Conservation (phyloP, 2,113 vertebrate genomes). For the Carassius gibelio region DNA sequence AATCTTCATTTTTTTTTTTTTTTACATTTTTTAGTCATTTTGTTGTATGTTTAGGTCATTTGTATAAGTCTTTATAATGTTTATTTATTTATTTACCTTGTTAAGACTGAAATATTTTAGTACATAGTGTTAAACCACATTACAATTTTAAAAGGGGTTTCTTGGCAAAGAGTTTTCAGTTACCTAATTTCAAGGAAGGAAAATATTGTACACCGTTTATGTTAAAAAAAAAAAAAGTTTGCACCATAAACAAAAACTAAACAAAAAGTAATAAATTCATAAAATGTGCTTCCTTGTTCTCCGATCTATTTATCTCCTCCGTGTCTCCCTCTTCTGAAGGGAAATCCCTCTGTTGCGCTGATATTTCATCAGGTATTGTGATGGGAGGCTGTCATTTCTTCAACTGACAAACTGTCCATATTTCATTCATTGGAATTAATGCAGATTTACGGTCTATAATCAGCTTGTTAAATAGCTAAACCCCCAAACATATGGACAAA, state of each 20-base stretch:
- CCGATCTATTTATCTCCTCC: not conserved
- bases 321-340: not conserved
- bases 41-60: not conserved
- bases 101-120: not conserved
- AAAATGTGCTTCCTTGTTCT: not conserved
- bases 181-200: not conserved
- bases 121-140: not conserved
- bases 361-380: slow-evolving; percentile 28
- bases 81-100: not conserved
- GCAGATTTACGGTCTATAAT: not conserved
- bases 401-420: not conserved
- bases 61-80: not conserved
- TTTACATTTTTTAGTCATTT: too few species aligned
- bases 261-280: not conserved
- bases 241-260: not conserved
- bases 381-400: not conserved
- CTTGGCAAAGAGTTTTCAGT: not conserved
- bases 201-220: not conserved
- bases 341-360: slow-evolving; percentile 5
- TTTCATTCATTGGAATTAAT: slow-evolving; percentile 23
- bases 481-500: not conserved
- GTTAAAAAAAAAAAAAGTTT: not conserved
- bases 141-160: not conserved
- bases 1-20: too few species aligned
- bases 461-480: not conserved